Conservation (phyloP, 2,113 vertebrate species). For the Ptychochromis oligacanthus region DNA sequence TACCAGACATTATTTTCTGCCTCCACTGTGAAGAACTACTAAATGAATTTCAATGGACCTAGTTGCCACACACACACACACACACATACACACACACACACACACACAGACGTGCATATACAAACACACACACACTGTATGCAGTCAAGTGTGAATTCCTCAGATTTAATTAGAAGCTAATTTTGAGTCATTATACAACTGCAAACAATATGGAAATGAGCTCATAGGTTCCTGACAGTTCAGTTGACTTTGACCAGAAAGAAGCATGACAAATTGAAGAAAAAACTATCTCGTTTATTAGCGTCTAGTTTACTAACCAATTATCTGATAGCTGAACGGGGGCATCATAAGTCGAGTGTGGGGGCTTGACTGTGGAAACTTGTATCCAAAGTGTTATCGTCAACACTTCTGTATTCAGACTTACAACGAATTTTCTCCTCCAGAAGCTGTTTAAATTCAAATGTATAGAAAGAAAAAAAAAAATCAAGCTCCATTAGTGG, state of each 20-base stretch:
- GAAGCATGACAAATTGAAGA: conserved; percentile 49
- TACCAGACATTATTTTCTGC: conserved; percentile 43
- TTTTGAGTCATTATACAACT: conserved; percentile 78
- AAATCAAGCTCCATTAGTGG: neutral
- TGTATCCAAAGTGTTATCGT: conserved; percentile 10
- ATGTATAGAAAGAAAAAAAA: neutral
- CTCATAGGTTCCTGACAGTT: conserved; percentile 68
- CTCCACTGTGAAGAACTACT: conserved; percentile 52
- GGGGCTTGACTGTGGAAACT: neutral
- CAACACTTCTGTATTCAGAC: conserved; percentile 4
- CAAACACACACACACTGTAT: conserved; percentile 55
- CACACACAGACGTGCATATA: conserved; percentile 3
- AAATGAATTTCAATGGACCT: conserved; percentile 57
- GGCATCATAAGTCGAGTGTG: conserved; percentile 17
- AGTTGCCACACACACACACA: conserved; percentile 25
- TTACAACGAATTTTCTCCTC: neutral
- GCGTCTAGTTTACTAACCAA: conserved; percentile 47
- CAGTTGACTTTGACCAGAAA: conserved; percentile 66
- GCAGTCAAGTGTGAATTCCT: conserved; percentile 76
- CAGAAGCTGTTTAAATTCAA: neutral
- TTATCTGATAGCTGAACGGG: conserved; percentile 45
- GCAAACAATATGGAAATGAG: conserved; percentile 80
- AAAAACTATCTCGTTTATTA: conserved; percentile 45
- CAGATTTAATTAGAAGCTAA: conserved; percentile 80
- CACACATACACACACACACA: conserved; percentile 36